phyloP scores from a whole-genome alignment of 2,888 invertebrate genomes.

The Byasa hedistus region DNA sequence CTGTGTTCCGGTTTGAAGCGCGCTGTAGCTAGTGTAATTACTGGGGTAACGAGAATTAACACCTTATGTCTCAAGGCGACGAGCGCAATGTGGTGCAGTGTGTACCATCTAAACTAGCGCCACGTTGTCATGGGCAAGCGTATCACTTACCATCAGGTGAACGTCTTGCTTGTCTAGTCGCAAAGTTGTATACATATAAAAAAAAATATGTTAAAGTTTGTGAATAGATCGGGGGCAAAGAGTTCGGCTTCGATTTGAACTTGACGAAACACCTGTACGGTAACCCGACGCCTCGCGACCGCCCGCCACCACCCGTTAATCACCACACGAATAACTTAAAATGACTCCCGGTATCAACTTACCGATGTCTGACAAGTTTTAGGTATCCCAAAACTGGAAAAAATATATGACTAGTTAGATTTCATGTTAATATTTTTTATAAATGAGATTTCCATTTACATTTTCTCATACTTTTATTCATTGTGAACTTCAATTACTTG shows the following conservation, averaged over 20 bases:
- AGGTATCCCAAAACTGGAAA: neutral
- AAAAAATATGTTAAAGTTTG: slow-evolving; percentile 10
- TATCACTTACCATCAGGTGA: too few relatives aligned
- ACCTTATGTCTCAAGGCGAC: too few relatives aligned
- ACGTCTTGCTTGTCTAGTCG: too few relatives aligned
- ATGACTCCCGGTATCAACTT: slow-evolving; percentile 9
- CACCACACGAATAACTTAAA: slow-evolving; percentile 32
- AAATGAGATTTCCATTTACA: neutral
- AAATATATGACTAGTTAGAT: neutral
- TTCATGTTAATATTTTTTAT: neutral
- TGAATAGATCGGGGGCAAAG: slow-evolving; percentile 33
- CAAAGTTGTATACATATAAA: too few relatives aligned
- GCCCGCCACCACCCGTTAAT: slow-evolving; percentile 40
- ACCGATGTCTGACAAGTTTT: slow-evolving; percentile 3
- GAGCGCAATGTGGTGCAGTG: too few relatives aligned
- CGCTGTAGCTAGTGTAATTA: too few relatives aligned
- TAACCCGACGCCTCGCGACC: slow-evolving; percentile 48
- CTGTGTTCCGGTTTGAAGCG: too few relatives aligned
- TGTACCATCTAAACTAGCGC: too few relatives aligned
- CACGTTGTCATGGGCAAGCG: too few relatives aligned
- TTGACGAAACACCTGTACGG: slow-evolving; percentile 52
- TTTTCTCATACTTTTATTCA: neutral
- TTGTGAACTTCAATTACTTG: neutral
- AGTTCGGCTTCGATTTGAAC: slow-evolving; percentile 41
- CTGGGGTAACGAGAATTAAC: too few relatives aligned